A percentile compares a stretch with the other conserved stretches of the same genome.
Evolutionary conservation across 2,113 vertebrate genomes (phyloP).

Genomic region (Neopipo cinnamomea): DNA sequence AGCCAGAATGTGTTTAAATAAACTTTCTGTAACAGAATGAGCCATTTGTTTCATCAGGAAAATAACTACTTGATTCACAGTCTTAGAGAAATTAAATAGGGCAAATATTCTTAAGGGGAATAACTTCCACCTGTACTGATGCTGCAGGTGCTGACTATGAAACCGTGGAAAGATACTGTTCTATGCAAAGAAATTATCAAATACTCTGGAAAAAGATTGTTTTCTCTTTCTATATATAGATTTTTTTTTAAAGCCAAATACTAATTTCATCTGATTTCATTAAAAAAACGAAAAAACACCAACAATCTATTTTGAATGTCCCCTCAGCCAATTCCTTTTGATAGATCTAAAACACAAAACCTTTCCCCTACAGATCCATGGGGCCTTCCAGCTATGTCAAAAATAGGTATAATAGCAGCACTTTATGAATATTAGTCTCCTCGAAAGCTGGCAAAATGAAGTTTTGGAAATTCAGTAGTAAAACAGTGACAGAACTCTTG

Average conservation of each 20-base stretch:
- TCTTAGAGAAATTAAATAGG: not conserved
- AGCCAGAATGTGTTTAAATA: not conserved
- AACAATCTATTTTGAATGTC: not conserved
- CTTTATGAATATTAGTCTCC: not conserved
- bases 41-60: not conserved
- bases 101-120: not conserved
- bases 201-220: not conserved
- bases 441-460: not conserved
- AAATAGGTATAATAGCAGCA: not conserved
- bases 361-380: not conserved
- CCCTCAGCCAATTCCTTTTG: not conserved
- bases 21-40: not conserved
- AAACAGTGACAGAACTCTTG: not conserved
- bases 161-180: not conserved
- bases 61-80: not conserved
- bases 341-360: not conserved
- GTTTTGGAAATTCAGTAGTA: not conserved
- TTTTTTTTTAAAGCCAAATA: not conserved
- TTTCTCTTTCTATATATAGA: not conserved
- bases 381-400: not conserved
- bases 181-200: not conserved
- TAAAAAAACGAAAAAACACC: not conserved
- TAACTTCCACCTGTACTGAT: not conserved
- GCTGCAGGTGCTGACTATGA: not conserved
- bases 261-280: not conserved